Conservation (phyloP, 2,888 invertebrate species). For the Mimachlamys varia region DNA sequence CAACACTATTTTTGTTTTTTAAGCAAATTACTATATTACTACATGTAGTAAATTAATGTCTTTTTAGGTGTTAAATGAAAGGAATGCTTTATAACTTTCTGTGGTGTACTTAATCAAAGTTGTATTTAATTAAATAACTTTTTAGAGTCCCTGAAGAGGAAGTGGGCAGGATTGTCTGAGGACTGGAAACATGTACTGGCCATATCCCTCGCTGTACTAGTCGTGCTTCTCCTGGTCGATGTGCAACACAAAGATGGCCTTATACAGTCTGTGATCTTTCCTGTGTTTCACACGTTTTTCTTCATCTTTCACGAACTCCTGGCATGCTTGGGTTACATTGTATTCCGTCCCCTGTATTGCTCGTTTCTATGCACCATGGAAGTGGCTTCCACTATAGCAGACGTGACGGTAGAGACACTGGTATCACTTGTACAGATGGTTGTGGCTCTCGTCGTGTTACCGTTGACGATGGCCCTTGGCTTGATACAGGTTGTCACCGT, state of each 20-base stretch:
- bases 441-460: conserved; percentile 40
- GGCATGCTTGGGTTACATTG: conserved; percentile 42
- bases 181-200: conserved; percentile 46
- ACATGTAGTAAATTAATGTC: too few species aligned
- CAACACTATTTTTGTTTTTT: too few species aligned
- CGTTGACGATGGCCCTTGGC: conserved; percentile 38
- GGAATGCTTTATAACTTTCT: too few species aligned
- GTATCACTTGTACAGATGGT: conserved; percentile 43
- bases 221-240: conserved; percentile 47
- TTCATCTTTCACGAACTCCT: conserved; percentile 44
- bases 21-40: too few species aligned
- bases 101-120: too few species aligned
- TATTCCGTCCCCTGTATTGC: conserved; percentile 46
- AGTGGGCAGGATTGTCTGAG: conserved; percentile 49
- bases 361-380: conserved; percentile 44
- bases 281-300: conserved; percentile 47
- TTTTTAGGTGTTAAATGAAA: too few species aligned
- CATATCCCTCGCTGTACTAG: conserved; percentile 38
- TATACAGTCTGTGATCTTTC: conserved; percentile 48
- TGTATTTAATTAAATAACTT: neutral
- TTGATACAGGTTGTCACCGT: conserved; percentile 36
- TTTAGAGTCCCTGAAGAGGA: conserved; percentile 45
- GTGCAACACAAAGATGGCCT: conserved; percentile 47
- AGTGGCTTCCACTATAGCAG: conserved; percentile 43
- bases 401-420: conserved; percentile 45